Percentiles rank a stretch among this genome's conserved stretches.
phyloP scores from a whole-genome alignment of 2,113 vertebrate genomes.

The Heterotilapia buettikoferi region DNA sequence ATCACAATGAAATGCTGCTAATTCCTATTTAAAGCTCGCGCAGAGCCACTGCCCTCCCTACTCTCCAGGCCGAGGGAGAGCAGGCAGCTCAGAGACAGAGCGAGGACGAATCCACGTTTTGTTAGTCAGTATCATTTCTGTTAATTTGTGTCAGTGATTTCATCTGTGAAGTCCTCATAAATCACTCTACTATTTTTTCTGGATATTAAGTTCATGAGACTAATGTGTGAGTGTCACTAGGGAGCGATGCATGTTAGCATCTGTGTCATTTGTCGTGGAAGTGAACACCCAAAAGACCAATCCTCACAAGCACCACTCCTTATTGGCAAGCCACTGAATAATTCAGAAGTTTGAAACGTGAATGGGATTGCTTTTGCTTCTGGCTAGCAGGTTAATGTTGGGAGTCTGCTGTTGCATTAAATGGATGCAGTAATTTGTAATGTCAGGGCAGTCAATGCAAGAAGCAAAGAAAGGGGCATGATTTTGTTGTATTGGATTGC shows the following conservation, averaged over 20 bases:
- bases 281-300: slow-evolving; percentile 42
- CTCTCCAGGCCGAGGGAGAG: background rate
- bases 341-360: slow-evolving; percentile 53
- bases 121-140: background rate
- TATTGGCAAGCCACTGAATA: slow-evolving; percentile 50
- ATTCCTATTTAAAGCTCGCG: slow-evolving; percentile 65
- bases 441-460: slow-evolving; percentile 20
- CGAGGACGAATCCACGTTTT: background rate
- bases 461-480: background rate
- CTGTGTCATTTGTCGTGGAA: slow-evolving; percentile 40
- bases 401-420: slow-evolving; percentile 43
- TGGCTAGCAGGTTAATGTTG: slow-evolving; percentile 49
- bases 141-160: slow-evolving; percentile 4
- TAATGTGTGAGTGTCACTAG: slow-evolving; percentile 6
- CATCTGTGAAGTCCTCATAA: background rate
- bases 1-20: slow-evolving; percentile 66
- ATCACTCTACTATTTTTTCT: background rate
- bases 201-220: slow-evolving; percentile 13
- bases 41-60: slow-evolving; percentile 43
- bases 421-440: slow-evolving; percentile 31
- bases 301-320: background rate
- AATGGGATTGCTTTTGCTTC: slow-evolving; percentile 60
- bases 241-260: slow-evolving; percentile 5
- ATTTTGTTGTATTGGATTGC: background rate
- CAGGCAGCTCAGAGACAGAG: background rate